Evolutionary conservation across 1,140 invertebrate species (phyloP), one percentile per base, ranked within the genome.

Genomic region (Limonius californicus): DNA sequence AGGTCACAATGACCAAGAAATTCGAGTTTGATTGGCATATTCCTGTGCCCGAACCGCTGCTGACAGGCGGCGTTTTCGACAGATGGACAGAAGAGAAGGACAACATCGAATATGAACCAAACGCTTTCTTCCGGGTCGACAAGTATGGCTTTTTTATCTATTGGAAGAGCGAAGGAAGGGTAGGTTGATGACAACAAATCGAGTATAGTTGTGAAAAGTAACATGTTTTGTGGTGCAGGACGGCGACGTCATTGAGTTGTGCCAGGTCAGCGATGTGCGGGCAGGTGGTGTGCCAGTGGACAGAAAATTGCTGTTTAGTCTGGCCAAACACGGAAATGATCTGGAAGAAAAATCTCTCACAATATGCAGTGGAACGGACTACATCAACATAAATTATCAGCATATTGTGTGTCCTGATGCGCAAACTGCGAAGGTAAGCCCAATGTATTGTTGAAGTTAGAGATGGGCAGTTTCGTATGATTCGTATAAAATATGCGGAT

Each of bases 141-240:
- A 94, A 98, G 77, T 96, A 94, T 82, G 97, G 96, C 45, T 99
- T 99, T 82, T 99, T 98, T 80, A 93, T 99, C 65, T 97, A 96
- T 76, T 99, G 96, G 97, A 97, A 98, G 78, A 96, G 94, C 75
- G 95, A 98, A 67, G 91, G 91, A 63, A 87, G 87, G 83, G 96
- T 98, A 79, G 83, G 23, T 16, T 14, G 3, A 32, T 32, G 11
- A 6, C 11, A 32, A 32, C n/a, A n/a, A n/a, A n/a, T n/a, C n/a
- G n/a, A n/a, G n/a, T n/a, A n/a, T n/a, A n/a, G n/a, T n/a, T n/a
- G n/a, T n/a, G n/a, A n/a, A n/a, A n/a, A n/a, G n/a, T n/a, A n/a
- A n/a, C n/a, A 39, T 6, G n/a, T 77, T 43, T 74, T 73, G 74
- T 84, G n/a, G n/a, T 84, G 47, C 79, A 97, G 94, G 95, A 97